phyloP scores from a whole-genome alignment of 1,140 invertebrate genomes.

The Drosophila nasuta region DNA sequence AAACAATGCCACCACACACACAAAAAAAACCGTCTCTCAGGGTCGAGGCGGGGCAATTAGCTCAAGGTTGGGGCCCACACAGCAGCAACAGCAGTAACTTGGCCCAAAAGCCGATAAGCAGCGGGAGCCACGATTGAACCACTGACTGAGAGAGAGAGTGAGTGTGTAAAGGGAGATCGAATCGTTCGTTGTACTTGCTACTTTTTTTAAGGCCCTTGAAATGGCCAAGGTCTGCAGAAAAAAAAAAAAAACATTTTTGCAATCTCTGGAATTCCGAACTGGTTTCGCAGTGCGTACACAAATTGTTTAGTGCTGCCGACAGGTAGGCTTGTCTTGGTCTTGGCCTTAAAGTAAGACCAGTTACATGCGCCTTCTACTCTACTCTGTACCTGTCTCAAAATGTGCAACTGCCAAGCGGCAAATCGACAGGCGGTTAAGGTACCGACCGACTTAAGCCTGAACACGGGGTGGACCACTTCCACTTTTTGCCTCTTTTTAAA shows the following conservation, averaged over 20 bases:
- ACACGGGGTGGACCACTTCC: conserved; percentile 11
- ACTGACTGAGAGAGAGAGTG: neutral
- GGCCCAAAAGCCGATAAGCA: conserved; percentile 29
- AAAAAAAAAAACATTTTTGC: conserved; percentile 17
- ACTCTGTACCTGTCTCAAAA: conserved; percentile 2
- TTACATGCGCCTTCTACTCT: conserved; percentile 3
- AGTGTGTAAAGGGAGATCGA: neutral
- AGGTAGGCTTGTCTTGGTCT: conserved; percentile 11
- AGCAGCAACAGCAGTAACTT: conserved; percentile 8
- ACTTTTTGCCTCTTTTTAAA: conserved; percentile 13
- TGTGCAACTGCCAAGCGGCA: no score
- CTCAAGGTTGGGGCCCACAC: conserved; percentile 27
- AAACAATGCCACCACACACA: conserved; percentile 14
- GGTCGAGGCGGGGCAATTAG: conserved; percentile 17
- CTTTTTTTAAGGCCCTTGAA: conserved; percentile 13
- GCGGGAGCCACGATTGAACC: neutral
- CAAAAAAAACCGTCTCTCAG: neutral
- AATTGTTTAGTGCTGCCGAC: conserved; percentile 31
- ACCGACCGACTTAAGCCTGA: neutral
- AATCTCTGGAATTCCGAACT: conserved; percentile 31
- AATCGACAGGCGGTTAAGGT: conserved; percentile 2
- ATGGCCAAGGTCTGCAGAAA: conserved; percentile 8
- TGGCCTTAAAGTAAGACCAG: neutral
- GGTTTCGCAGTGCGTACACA: conserved; percentile 11
- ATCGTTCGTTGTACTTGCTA: neutral